Evolutionary conservation across 2,888 invertebrate genomes (phyloP), one percentile per base, ranked within the genome.

Genomic region (Lasius fuliginosus): DNA sequence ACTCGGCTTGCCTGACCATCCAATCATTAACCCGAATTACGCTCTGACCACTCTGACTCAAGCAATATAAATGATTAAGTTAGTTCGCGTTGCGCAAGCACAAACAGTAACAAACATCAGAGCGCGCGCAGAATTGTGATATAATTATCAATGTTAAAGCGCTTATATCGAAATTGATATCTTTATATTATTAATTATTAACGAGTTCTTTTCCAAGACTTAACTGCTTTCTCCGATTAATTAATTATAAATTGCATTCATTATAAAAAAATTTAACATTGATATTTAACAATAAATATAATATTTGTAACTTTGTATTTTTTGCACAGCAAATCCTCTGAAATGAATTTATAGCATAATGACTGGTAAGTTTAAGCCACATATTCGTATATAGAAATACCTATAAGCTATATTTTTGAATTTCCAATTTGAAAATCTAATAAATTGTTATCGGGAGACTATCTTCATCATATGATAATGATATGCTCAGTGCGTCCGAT

Each of bases 11-110:
- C 65, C 87, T 62, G 76, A 85, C 67, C 83, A 64, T 33, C 65
- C 79, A 88, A 85, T 87, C 76, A 75, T 84, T 73, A 84, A 71
- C 84, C 69, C 82, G 64, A 81, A 79, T 79, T 82, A 82, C 68
- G 49, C 23, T 33, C 23, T 71, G 36, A 53, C 79, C 74, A 15
- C 60, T 71, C 11, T 18, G 58, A 76, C 76, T 60, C 60, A 3
- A 60, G 75, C 79, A 73, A 42, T 73, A 60, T 73, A 60, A 81
- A 74, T 81, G 75, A 81, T 81, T 73, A 49, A 74, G 60, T 81
- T 74, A 73, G 79, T 79, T 60, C 8, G 46, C 33, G 33, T 49
- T 30, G 11, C n/a, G 30, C 46, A 36, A 79, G 18, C 18, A n/a
- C 42, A 23, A 71, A 27, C 53, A 18, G 5, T 33, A 27, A 62